Evolutionary conservation across 2,888 invertebrate species (phyloP).

Genomic region (Lobophora halterata): DNA sequence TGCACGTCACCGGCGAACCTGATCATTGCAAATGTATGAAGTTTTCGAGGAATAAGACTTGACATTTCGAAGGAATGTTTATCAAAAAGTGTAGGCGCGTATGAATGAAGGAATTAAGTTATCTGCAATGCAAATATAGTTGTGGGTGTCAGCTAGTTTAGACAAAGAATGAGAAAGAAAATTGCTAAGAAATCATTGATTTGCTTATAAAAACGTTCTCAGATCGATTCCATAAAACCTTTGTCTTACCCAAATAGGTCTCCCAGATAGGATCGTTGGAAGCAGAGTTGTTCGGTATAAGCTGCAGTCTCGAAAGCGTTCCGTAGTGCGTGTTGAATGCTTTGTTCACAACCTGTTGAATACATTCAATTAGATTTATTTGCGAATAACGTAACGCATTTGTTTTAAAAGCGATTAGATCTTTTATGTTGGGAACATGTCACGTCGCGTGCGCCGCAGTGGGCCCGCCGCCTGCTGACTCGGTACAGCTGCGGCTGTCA

Average conservation of each 20-base stretch:
- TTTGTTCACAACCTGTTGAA: constrained; percentile 68
- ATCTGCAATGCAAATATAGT: too few relatives aligned
- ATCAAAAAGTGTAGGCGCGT: too few relatives aligned
- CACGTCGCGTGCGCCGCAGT: constrained; percentile 24
- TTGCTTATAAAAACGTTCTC: too few relatives aligned
- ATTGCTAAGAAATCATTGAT: too few relatives aligned
- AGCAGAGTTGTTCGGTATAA: constrained; percentile 75
- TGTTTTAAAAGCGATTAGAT: too few relatives aligned
- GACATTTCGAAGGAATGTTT: too few relatives aligned
- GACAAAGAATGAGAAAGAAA: too few relatives aligned
- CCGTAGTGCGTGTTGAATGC: constrained; percentile 82
- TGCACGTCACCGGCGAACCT: constrained; percentile 82
- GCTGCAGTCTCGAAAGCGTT: constrained; percentile 78
- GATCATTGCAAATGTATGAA: constrained; percentile 19
- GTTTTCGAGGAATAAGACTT: too few relatives aligned
- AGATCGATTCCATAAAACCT: too few relatives aligned
- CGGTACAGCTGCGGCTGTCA: constrained; percentile 31
- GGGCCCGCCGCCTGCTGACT: constrained; percentile 8
- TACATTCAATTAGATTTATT: neutral
- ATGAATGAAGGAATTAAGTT: too few relatives aligned
- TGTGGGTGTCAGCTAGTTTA: too few relatives aligned
- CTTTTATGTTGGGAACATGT: constrained; percentile 39
- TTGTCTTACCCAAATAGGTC: constrained; percentile 80
- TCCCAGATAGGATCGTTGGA: constrained; percentile 86
- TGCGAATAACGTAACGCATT: too few relatives aligned